These are phyloP conservation scores for Poecilus cupreus DNA, from an alignment of 2,888 invertebrate species.

Conservation along the genomic window DNA sequence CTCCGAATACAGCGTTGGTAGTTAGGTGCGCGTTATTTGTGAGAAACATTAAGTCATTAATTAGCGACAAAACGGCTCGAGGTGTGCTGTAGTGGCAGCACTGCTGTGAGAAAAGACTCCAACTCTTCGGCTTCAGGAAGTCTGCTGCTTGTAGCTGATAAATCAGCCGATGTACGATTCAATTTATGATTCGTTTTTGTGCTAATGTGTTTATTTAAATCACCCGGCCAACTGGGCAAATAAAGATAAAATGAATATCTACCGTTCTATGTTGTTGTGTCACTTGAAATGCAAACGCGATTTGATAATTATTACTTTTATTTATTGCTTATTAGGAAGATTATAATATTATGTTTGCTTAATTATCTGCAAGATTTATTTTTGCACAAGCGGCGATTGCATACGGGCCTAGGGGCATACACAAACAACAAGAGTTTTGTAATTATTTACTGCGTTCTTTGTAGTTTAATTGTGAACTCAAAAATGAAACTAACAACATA, in stretches of 20 bases:
- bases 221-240: neutral
- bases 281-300: neutral
- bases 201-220: conserved; percentile 49
- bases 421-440: too few relatives aligned
- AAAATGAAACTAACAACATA: too few relatives aligned
- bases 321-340: neutral
- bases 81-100: conserved; percentile 4
- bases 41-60: conserved; percentile 52
- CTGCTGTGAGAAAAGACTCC: conserved; percentile 45
- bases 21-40: conserved; percentile 27
- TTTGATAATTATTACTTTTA: neutral
- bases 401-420: neutral
- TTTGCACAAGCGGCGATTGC: neutral
- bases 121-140: conserved; percentile 42
- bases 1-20: neutral
- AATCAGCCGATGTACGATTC: conserved; percentile 45
- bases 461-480: too few relatives aligned
- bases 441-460: too few relatives aligned
- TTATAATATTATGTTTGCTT: neutral
- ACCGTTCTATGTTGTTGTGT: conserved; percentile 9
- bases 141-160: conserved; percentile 48
- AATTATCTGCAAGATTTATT: neutral
- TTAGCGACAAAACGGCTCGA: conserved; percentile 38
- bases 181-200: conserved; percentile 53
- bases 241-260: conserved; percentile 14